Base-by-base conservation (phyloP, 2,797 vertebrate genomes). In the Megaceryle alcyon region DNA sequence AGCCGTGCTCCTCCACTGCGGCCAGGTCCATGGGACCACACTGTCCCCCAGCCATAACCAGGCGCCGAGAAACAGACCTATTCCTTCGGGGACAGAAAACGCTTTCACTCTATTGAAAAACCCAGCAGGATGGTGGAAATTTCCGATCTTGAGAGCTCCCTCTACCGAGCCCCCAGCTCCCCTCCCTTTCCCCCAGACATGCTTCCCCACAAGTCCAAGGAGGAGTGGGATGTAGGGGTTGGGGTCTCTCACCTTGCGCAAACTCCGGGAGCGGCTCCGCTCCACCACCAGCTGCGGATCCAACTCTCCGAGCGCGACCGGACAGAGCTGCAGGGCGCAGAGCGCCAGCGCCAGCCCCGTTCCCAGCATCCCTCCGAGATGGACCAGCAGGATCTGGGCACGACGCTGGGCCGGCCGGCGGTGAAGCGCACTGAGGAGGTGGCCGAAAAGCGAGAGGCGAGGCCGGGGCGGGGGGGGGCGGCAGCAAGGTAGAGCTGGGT, bases 301-400 rank as follows among this genome's bases (percentile, higher is more conserved):
- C 23, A 73, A 60, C 21, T 51, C 65, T 6, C 83, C 94, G 3
- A 88, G 81, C 20, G 61, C 92, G 31, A 79, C 65, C 43, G 94
- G 63, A 20, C 91, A 88, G 82, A 96, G 70, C 79, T 86, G 94
- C 54, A 97, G 72, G 6, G 84, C 92, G 44, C 83, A 84, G 12
- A 97, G 83, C 44, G 68, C 72, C 92, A 96, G 85, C n/a, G 60
- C 35, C 91, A 97, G 81, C 78, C 72, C 88, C 63, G 80, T 31
- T 8, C 51, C 18, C 39, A 19, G 56, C 68, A 79, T 65, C 59
- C 12, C 51, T n/a, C 18, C 49, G 37, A 8, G 43, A 22, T 31
- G 41, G 63, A 28, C 46, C 46, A 14, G 64, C 25, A 12, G 48
- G 22, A 20, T 3, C 33, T 1, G 31, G 6, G 53, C 61, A 3